Evolutionary conservation across 2,888 invertebrate species (phyloP).

Genomic region (Tenthredo distinguenda): DNA sequence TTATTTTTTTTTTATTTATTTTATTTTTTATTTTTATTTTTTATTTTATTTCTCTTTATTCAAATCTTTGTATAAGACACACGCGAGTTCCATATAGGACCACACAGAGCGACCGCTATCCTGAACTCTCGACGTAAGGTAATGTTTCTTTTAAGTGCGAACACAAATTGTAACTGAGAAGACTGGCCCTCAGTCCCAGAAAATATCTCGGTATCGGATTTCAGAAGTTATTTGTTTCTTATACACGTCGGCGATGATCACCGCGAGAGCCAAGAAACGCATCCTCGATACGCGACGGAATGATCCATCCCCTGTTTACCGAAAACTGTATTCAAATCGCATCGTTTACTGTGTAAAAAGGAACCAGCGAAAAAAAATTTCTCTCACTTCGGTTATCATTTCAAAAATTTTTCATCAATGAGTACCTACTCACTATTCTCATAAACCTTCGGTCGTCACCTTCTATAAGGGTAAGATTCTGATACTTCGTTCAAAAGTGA

Average conservation of each 20-base stretch:
- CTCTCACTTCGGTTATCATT: too few species aligned
- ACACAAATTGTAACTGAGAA: conserved; percentile 78
- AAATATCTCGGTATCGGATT: conserved; percentile 75
- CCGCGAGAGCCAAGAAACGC: not conserved
- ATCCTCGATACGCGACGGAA: conserved; percentile 8
- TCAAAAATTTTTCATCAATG: too few species aligned
- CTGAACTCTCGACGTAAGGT: conserved; percentile 60
- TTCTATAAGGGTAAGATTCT: too few species aligned
- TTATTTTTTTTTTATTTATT: not conserved
- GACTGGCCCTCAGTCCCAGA: conserved; percentile 66
- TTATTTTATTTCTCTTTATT: not conserved
- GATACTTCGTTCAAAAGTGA: too few species aligned
- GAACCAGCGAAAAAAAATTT: too few species aligned
- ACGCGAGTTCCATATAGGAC: conserved; percentile 40
- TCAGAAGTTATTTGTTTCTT: conserved; percentile 72
- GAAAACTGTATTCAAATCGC: too few species aligned
- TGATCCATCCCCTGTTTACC: not conserved
- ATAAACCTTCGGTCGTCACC: too few species aligned
- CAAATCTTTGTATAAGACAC: not conserved
- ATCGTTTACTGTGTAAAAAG: too few species aligned
- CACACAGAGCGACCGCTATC: conserved; percentile 51
- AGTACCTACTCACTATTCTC: too few species aligned
- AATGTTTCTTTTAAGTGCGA: conserved; percentile 78
- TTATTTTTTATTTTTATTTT: not conserved
- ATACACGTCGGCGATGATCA: not conserved